phyloP scores from a whole-genome alignment of 2,113 vertebrate genomes.

The Cryptoleucopteryx plumbea region DNA sequence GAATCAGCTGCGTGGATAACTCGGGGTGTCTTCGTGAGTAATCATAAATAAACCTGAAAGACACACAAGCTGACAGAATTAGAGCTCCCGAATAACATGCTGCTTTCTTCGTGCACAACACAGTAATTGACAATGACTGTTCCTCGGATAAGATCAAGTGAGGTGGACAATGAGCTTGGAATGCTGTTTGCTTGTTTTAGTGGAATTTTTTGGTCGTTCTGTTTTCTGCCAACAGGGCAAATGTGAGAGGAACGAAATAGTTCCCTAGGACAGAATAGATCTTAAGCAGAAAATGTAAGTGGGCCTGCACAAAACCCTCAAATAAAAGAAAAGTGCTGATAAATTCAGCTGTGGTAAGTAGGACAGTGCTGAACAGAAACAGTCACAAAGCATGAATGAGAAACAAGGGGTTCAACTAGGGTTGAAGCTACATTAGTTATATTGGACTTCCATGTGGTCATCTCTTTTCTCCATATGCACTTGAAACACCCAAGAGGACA shows the following conservation, averaged over 20 bases:
- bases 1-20: neutral
- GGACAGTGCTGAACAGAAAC: neutral
- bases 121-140: neutral
- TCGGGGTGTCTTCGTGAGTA: constrained; percentile 53
- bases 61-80: neutral
- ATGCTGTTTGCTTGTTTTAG: neutral
- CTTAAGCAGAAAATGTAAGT: neutral
- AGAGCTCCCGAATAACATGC: neutral
- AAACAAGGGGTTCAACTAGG: neutral
- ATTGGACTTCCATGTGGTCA: neutral
- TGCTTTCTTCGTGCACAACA: neutral
- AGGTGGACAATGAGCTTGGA: neutral
- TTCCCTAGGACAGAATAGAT: neutral
- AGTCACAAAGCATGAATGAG: neutral
- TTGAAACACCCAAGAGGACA: neutral
- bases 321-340: neutral
- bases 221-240: neutral
- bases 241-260: neutral
- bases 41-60: constrained; percentile 68
- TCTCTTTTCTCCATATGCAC: neutral
- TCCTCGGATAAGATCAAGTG: neutral
- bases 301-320: neutral
- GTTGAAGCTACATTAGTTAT: neutral
- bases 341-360: neutral
- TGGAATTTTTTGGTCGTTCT: neutral